Conservation (phyloP, 2,113 vertebrate species). For the Sylvietta virens region DNA sequence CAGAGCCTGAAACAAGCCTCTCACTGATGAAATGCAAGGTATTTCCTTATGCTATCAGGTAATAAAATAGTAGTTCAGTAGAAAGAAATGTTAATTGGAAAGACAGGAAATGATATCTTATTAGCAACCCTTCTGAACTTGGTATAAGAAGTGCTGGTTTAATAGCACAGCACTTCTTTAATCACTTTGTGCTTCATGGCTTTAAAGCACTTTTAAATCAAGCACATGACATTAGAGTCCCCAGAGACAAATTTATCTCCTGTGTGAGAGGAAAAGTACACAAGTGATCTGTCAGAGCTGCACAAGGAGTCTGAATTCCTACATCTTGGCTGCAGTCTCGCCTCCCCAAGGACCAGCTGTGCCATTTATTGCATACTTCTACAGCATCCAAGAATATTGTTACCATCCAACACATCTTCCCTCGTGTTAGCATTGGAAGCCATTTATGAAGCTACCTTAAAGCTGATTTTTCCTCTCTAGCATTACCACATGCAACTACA, state of each 20-base stretch:
- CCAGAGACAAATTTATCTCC: not conserved
- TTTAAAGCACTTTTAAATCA: not conserved
- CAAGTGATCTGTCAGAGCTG: not conserved
- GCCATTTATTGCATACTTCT: not conserved
- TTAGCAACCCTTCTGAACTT: not conserved
- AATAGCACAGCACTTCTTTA: not conserved
- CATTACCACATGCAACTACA: not conserved
- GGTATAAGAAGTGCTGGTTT: not conserved
- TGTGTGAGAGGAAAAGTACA: not conserved
- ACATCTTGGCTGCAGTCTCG: not conserved
- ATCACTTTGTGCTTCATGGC: not conserved
- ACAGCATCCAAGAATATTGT: not conserved
- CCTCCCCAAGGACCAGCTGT: not conserved
- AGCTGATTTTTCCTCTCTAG: not conserved
- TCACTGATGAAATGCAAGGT: not conserved
- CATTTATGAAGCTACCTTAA: not conserved
- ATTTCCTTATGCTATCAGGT: not conserved
- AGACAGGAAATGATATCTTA: not conserved
- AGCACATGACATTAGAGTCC: not conserved
- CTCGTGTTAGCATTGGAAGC: not conserved
- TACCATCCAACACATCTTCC: not conserved
- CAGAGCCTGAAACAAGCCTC: not conserved
- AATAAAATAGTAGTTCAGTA: not conserved
- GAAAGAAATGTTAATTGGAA: slow-evolving; percentile 6
- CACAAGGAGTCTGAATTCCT: not conserved